Evolutionary conservation across 2,888 invertebrate species (phyloP).

Genomic region (Celastrina argiolus): DNA sequence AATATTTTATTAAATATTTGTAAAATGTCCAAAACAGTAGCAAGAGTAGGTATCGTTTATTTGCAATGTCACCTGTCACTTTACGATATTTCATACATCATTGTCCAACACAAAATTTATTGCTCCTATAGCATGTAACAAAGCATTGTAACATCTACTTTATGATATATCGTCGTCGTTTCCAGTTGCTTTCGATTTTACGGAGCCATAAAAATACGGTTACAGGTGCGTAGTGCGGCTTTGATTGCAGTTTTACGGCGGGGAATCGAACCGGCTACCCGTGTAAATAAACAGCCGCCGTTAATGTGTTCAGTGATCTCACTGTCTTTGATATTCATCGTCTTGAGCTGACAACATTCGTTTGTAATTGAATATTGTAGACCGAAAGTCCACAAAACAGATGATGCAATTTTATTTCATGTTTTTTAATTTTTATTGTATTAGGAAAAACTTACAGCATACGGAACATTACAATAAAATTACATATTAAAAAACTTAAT

Average conservation of each 20-base stretch:
- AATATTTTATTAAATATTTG: too few species aligned
- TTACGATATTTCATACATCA: background rate
- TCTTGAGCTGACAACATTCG: background rate
- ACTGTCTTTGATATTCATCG: constrained; percentile 16
- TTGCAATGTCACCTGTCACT: background rate
- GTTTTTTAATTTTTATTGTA: too few species aligned
- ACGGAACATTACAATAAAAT: too few species aligned
- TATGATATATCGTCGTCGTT: constrained; percentile 12
- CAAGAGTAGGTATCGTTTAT: background rate
- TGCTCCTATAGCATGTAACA: background rate
- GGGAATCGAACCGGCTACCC: constrained; percentile 39
- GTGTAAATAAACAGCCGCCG: constrained; percentile 40
- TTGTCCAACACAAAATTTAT: background rate
- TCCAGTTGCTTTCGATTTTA: constrained; percentile 25
- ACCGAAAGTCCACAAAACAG: background rate
- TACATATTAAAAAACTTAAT: too few species aligned
- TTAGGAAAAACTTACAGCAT: too few species aligned
- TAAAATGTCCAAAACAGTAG: too few species aligned
- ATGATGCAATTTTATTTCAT: background rate
- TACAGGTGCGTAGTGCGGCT: constrained; percentile 40
- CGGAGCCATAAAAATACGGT: constrained; percentile 28
- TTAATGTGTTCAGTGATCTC: constrained; percentile 21
- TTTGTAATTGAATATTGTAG: background rate
- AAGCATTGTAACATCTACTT: background rate
- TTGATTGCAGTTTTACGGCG: constrained; percentile 44